Base-by-base conservation (phyloP, 2,797 vertebrate species). In the Coendou prehensilis region DNA sequence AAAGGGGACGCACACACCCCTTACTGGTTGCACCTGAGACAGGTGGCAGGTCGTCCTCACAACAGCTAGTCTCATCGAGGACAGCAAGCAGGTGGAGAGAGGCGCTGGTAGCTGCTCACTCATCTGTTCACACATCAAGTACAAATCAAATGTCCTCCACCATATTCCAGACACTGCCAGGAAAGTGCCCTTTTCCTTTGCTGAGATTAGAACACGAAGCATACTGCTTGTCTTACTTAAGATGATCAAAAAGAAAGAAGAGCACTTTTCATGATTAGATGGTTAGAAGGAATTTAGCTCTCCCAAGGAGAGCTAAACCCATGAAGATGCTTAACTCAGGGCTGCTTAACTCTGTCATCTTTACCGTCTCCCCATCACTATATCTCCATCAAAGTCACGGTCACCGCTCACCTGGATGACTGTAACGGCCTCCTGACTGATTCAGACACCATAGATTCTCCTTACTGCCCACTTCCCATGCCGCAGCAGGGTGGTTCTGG, bases 161-260 rank as follows among this genome's bases (percentile, higher is more conserved):
- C 26, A 0, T 6, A 20, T 10, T 56, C 61, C 57, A 85, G 92
- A 67, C 30, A 86, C 57, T 13, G 83, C 11, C 86, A 73, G 76
- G 59, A 52, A 2, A 63, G 47, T 1, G 50, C 54, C 71, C 71
- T 64, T 87, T 76, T 69, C 90, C 59, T 88, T 54, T 47, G 67
- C 22, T 93, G 91, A 91, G 52, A 80, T 47, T 28, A 73, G 90
- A 93, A 91, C 22, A 56, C 41, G 54, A 95, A 82, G 45, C 13
- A 79, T 10, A 82, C 18, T n/a, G 9, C 45, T 91, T 83, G 61
- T 63, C 45, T 94, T 41, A 15, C 50, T 95, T 41, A 22, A 69
- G 69, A 96, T 17, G 45, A 45, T 73, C 20, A 86, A 85, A 50
- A 87, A 89, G 69, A 91, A 95, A 94, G n/a, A 89, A 76, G 83